These are phyloP conservation scores for Chrosomus eos DNA, from an alignment of 2,797 vertebrate species.

Conservation along the genomic window DNA sequence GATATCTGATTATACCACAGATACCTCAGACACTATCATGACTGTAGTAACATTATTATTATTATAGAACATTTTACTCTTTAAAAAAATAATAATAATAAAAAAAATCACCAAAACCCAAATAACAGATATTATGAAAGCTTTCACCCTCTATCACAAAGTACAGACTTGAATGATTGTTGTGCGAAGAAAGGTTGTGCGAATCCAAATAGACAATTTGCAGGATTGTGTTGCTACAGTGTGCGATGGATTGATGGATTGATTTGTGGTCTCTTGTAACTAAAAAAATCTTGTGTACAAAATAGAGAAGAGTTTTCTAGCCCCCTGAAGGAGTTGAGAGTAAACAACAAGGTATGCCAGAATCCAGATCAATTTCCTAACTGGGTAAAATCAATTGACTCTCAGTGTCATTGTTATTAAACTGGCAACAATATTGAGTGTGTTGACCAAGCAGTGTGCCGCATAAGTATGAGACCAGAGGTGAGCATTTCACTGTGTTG, in stretches of 20 bases:
- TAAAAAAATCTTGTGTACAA: neutral
- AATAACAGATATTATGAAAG: neutral
- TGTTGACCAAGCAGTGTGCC: slow-evolving; percentile 19
- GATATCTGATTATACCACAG: too few species aligned
- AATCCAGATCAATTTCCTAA: slow-evolving; percentile 44
- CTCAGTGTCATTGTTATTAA: slow-evolving; percentile 39
- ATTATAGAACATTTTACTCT: neutral
- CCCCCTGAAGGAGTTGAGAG: neutral
- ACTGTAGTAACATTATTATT: neutral
- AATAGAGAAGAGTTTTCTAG: slow-evolving; percentile 19
- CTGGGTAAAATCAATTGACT: slow-evolving; percentile 43
- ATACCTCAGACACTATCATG: too few species aligned
- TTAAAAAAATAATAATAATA: too few species aligned
- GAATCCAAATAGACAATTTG: neutral
- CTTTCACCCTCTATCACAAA: neutral
- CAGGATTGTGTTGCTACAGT: neutral
- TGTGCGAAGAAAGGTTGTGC: neutral
- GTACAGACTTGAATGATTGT: neutral
- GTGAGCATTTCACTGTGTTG: neutral
- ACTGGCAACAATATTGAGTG: neutral
- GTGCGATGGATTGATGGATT: too few species aligned
- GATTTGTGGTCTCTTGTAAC: too few species aligned
- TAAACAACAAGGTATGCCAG: slow-evolving; percentile 33
- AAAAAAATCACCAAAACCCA: neutral
- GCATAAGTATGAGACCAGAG: slow-evolving; percentile 29